Conservation (phyloP, 2,888 invertebrate genomes). For the Drosophila trichaetosa region DNA sequence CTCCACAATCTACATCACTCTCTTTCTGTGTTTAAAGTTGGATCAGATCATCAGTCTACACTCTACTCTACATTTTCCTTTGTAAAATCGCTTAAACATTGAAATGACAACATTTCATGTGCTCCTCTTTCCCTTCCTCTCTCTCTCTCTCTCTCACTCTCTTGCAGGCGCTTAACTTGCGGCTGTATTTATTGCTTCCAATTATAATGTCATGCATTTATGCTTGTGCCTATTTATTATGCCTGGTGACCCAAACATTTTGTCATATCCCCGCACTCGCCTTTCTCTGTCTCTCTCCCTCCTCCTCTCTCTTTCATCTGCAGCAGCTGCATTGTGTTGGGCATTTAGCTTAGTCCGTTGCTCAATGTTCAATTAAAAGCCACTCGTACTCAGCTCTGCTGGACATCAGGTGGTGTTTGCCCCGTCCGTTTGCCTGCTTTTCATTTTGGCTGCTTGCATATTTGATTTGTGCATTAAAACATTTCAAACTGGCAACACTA, state of each 20-base stretch:
- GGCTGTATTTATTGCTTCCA: slow-evolving; percentile 43
- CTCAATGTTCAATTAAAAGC: slow-evolving; percentile 72
- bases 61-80: background rate
- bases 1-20: background rate
- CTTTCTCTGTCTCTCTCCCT: background rate
- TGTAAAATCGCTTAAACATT: background rate
- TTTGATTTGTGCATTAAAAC: slow-evolving; percentile 80
- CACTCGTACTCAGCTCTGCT: slow-evolving; percentile 42
- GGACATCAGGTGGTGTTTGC: slow-evolving; percentile 65
- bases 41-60: slow-evolving; percentile 15
- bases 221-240: slow-evolving; percentile 69
- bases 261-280: background rate
- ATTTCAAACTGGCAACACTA: slow-evolving; percentile 65
- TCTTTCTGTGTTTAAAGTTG: background rate
- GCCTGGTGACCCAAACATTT: slow-evolving; percentile 47
- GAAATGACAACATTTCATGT: background rate
- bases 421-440: slow-evolving; percentile 40
- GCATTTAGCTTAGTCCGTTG: slow-evolving; percentile 42
- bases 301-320: background rate
- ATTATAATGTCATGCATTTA: slow-evolving; percentile 70
- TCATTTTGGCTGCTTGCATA: slow-evolving; percentile 73
- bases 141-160: background rate
- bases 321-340: slow-evolving; percentile 25
- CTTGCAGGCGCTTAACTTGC: background rate
- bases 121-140: background rate